Evolutionary conservation across 2,113 vertebrate genomes (phyloP), one percentile per base, ranked within the genome.

Genomic region (Oreochromis niloticus): DNA sequence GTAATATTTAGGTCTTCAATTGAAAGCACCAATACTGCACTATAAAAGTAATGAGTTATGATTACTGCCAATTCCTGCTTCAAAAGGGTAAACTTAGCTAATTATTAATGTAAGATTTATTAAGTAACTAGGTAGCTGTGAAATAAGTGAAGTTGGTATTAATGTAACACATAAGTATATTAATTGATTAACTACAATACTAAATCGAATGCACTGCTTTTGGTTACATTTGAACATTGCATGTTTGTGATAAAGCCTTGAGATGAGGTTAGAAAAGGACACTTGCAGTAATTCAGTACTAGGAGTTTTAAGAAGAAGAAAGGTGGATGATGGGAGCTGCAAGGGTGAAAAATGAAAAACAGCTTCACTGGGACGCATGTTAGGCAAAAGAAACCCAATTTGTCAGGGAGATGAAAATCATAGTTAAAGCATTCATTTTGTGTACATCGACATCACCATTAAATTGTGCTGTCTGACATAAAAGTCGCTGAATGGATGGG

Each of bases 401-500:
- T 94, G 85, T 95, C 93, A 95, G 87, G 73, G 36, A 91, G 93
- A 93, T 92, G 88, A 93, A 94, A 90, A 90, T 81, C 87, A 88
- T 87, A 54, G 80, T 91, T 88, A 93, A 83, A 92, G 85, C 91
- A 87, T 95, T 92, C 92, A 91, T 95, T 93, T 91, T 90, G 88
- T 84, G 91, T 91, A 93, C 94, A 85, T 57, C 82, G 91, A 93
- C 91, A 83, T 59, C 11, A 83, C 91, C 87, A 71, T 95, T 93
- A 93, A 94, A 95, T 87, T 85, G 48, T 81, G 90, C 92, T 93
- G 94, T 92, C 83, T 93, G 93, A 93, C 92, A 91, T 94, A 91
- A 95, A 95, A 95, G 94, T 88, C 57, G 91, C 93, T 93, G 95
- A 95, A 95, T 94, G 91, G 93, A 93, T 87, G 57, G 87, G 86